Evolutionary conservation across 2,797 vertebrate genomes (phyloP).

Genomic region (Borostomias antarcticus): DNA sequence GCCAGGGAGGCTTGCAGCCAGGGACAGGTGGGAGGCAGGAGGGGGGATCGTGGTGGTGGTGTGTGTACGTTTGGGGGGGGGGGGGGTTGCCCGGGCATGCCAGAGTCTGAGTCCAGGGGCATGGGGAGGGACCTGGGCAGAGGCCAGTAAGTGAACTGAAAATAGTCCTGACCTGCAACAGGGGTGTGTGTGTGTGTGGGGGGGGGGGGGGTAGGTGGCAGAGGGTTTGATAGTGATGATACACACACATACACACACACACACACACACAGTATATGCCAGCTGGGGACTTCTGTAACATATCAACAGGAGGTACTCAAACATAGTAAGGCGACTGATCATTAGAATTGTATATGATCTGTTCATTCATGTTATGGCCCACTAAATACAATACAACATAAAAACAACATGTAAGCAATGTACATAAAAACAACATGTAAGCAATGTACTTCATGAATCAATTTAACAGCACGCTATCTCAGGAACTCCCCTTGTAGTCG

Average conservation of each 20-base stretch:
- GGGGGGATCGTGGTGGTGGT: constrained; percentile 10
- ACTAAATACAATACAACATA: constrained; percentile 60
- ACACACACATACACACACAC: background rate
- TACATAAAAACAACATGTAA: constrained; percentile 26
- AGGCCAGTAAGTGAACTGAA: constrained; percentile 75
- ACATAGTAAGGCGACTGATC: constrained; percentile 41
- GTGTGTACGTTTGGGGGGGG: constrained; percentile 29
- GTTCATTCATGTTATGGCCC: constrained; percentile 57
- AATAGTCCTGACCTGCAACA: constrained; percentile 68
- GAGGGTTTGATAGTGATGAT: background rate
- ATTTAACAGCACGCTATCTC: constrained; percentile 60
- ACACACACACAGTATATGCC: background rate
- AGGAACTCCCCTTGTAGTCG: constrained; percentile 50
- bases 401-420: constrained; percentile 38
- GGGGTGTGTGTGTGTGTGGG: constrained; percentile 43
- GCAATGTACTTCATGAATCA: constrained; percentile 62
- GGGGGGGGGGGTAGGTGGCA: constrained; percentile 11
- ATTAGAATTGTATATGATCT: constrained; percentile 61
- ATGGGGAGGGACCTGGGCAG: constrained; percentile 58
- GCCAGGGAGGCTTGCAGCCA: constrained; percentile 63
- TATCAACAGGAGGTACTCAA: constrained; percentile 39
- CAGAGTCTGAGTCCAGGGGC: constrained; percentile 67
- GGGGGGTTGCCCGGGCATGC: constrained; percentile 55
- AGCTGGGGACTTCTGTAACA: constrained; percentile 42
- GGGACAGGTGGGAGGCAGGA: constrained; percentile 70